Base-by-base conservation (phyloP, 2,797 vertebrate genomes). In the Cyclopterus lumpus region DNA sequence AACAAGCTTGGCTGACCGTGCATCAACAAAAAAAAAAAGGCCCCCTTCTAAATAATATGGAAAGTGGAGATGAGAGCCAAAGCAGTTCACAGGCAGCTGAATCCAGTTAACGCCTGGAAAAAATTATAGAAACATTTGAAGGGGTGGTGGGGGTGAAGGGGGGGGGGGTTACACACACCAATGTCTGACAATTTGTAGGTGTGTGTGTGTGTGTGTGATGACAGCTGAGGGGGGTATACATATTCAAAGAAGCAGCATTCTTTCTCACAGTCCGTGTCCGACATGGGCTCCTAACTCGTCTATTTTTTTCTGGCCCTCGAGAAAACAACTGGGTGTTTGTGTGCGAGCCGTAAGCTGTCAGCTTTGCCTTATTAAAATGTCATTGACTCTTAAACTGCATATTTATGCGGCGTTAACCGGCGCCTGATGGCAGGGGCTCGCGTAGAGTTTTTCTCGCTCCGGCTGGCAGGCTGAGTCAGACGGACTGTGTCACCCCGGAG, bases 311-410 rank as follows among this genome's bases (percentile, higher is more conserved):
- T 8, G 28, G 61, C 76, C 67, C 72, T 59, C 67, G 80, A 78
- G 80, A 91, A 69, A 91, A 91, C 87, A 92, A 91, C 66, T 4
- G 64, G 26, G 67, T 90, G 89, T 92, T 88, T 91, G 92, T 91
- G 82, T 26, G 58, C 59, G 65, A 76, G 85, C 73, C 76, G 69
- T 75, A 44, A 88, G 87, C 91, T 88, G 91, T 92, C 91, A 92
- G 92, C 89, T 89, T 83, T 89, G 86, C 91, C 93, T 93, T 94
- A 94, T 95, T 94, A 95, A 95, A 95, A 93, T 87, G 92, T 93
- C 93, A 93, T 90, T 90, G 92, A 93, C 91, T 93, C 85, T 66
- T 93, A 93, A 94, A 93, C 91, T 87, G 92, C 88, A 91, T 93
- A 94, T 95, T 95, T 93, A 95, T 94, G 93, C 90, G 61, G 84